Conservation (phyloP, 2,888 invertebrate species). For the Neoascia interrupta region DNA sequence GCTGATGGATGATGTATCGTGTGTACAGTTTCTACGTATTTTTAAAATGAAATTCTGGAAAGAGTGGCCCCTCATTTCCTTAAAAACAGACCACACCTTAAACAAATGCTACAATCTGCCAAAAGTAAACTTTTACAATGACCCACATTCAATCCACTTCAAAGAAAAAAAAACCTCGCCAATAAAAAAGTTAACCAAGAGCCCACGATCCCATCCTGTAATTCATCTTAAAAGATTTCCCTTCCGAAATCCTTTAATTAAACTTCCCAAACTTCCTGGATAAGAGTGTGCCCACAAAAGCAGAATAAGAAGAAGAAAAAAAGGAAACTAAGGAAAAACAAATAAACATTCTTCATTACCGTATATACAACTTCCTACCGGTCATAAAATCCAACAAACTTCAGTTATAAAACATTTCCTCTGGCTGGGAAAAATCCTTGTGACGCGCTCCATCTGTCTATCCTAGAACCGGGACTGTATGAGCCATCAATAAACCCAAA, state of each 20-base stretch:
- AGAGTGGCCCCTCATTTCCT: background rate
- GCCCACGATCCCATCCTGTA: no score
- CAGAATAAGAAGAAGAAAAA: background rate
- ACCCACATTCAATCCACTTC: no score
- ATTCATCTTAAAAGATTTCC: background rate
- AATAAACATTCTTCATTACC: slow-evolving; percentile 30
- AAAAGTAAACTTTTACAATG: no score
- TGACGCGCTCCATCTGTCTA: background rate
- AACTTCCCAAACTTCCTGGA: background rate
- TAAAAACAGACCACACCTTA: background rate
- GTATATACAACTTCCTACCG: slow-evolving; percentile 12
- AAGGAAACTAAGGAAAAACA: background rate
- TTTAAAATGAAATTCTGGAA: background rate
- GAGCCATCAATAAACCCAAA: background rate
- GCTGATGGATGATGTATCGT: no score
- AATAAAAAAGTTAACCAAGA: background rate
- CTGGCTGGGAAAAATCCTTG: background rate
- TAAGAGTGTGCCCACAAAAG: background rate
- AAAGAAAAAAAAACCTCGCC: background rate
- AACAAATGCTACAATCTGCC: no score
- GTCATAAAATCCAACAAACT: slow-evolving; percentile 36
- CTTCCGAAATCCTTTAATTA: slow-evolving; percentile 1
- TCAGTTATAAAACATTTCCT: slow-evolving; percentile 18
- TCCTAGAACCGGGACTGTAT: background rate
- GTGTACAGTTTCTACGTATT: background rate